Conservation (phyloP, 2,797 vertebrate genomes). For the Paramormyrops hopkinsi region DNA sequence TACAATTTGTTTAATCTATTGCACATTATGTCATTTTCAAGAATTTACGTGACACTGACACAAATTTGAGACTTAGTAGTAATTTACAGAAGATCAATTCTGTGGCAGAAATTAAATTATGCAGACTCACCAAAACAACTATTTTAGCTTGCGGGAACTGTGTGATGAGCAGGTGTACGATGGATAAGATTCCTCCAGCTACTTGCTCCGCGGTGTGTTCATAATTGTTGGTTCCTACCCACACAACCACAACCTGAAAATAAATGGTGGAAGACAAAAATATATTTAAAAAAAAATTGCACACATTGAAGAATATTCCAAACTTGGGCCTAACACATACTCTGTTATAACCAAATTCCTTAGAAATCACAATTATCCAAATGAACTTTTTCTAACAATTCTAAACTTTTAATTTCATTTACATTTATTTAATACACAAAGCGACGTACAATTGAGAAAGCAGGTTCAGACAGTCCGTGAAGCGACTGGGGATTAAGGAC, state of each 20-base stretch:
- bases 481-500: not conserved
- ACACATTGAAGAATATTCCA: not conserved
- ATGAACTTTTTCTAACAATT: not conserved
- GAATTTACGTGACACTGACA: not conserved
- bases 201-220: conserved; percentile 88
- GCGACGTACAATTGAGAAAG: not conserved
- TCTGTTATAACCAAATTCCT: not conserved
- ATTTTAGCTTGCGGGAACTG: conserved; percentile 84
- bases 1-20: not conserved
- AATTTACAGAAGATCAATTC: not conserved
- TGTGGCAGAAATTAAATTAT: not conserved
- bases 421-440: not conserved
- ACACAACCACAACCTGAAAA: conserved; percentile 83
- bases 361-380: not conserved
- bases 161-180: conserved; percentile 75
- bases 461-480: not conserved
- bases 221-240: conserved; percentile 95
- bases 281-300: not conserved
- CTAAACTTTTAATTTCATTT: not conserved
- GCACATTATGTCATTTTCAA: not conserved
- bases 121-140: conserved; percentile 80
- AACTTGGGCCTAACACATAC: not conserved
- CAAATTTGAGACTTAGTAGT: not conserved
- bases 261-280: conserved; percentile 9
- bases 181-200: conserved; percentile 82